A percentile compares a stretch with the other conserved stretches of the same genome.
Evolutionary conservation across 2,888 invertebrate species (phyloP).

Genomic region (Cerastoderma edule): DNA sequence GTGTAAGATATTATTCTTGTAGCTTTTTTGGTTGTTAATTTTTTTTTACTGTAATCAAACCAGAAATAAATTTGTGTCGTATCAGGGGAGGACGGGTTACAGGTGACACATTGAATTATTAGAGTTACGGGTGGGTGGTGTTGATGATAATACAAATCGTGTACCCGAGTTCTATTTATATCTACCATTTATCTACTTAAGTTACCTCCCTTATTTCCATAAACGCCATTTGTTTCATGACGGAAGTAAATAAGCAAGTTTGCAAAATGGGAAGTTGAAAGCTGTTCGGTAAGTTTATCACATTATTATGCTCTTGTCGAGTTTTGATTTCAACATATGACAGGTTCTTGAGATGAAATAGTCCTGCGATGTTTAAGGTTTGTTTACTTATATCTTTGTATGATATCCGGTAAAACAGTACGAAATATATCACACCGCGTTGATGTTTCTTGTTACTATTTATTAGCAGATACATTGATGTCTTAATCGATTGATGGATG

Average conservation of each 20-base stretch:
- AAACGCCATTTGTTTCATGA: slow-evolving; percentile 33
- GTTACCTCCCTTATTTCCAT: slow-evolving; percentile 28
- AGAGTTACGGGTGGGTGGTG: no score
- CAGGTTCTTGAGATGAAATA: background rate
- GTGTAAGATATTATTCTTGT: background rate
- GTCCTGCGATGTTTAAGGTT: background rate
- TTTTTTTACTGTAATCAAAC: background rate
- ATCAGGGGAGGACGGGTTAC: background rate
- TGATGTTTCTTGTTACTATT: no score
- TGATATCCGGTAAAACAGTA: background rate
- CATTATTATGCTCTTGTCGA: no score
- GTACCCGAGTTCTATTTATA: background rate
- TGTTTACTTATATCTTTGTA: background rate
- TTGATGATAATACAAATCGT: no score
- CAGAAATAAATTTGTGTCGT: background rate
- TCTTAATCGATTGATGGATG: no score
- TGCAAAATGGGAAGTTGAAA: background rate
- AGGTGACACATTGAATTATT: no score
- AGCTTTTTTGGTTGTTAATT: background rate
- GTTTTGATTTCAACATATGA: no score
- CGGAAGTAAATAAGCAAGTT: slow-evolving; percentile 33
- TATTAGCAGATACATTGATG: no score
- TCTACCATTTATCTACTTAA: background rate
- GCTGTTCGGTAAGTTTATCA: background rate
- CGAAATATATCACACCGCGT: background rate